Percentiles rank a stretch among this genome's conserved stretches.
Conservation (phyloP, 2,888 invertebrate species). For the Helobdella robusta region DNA sequence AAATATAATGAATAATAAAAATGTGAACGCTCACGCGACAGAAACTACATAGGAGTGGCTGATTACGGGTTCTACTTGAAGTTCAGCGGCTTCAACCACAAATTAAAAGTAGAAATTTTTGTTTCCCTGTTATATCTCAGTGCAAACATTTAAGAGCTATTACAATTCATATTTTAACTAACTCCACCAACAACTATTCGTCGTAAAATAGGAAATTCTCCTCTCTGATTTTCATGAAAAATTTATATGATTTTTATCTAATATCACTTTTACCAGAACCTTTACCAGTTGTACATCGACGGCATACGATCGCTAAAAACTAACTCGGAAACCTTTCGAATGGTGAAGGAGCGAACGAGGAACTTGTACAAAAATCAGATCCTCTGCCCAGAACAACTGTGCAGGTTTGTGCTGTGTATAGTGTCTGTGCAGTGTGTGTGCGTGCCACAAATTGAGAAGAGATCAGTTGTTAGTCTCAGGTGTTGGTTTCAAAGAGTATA, state of each 20-base stretch:
- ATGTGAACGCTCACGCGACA: background rate
- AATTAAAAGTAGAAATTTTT: conserved; percentile 17
- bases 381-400: conserved; percentile 11
- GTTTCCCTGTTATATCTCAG: too few species aligned
- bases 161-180: too few species aligned
- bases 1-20: background rate
- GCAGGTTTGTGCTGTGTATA: background rate
- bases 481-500: too few species aligned
- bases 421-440: too few species aligned
- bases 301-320: conserved; percentile 13
- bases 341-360: background rate
- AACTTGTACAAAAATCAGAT: conserved; percentile 14
- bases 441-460: too few species aligned
- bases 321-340: background rate
- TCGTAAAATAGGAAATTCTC: too few species aligned
- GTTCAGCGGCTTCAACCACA: conserved; percentile 23
- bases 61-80: conserved; percentile 16
- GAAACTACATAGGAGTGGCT: conserved; percentile 8
- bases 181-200: too few species aligned
- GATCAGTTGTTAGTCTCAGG: too few species aligned
- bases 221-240: too few species aligned
- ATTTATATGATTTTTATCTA: too few species aligned
- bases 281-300: conserved; percentile 19
- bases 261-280: background rate
- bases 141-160: too few species aligned